A percentile compares a stretch with the other conserved stretches of the same genome.
phyloP scores from a whole-genome alignment of 1,140 invertebrate species.

The Phthorimaea operculella region DNA sequence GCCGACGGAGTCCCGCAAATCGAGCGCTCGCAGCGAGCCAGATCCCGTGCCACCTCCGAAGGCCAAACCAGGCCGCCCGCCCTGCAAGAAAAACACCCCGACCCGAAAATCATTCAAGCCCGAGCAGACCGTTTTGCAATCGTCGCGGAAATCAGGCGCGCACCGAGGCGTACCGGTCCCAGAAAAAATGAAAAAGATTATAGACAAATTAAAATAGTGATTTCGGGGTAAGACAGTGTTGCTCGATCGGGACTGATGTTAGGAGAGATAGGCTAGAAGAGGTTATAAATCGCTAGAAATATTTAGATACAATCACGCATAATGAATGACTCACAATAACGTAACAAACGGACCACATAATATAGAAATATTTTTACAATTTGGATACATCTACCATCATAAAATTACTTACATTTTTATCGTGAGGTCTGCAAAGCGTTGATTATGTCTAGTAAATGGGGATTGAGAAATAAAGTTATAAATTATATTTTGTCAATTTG shows the following conservation, averaged over 20 bases:
- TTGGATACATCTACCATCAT: constrained; percentile 33
- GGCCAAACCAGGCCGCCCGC: not conserved
- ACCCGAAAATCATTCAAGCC: not conserved
- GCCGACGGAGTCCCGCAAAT: constrained; percentile 15
- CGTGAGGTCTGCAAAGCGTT: constrained; percentile 32
- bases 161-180: constrained; percentile 37
- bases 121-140: constrained; percentile 3
- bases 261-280: constrained; percentile 13
- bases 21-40: constrained; percentile 14
- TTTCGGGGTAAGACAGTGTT: not conserved
- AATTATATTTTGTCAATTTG: constrained; percentile 62
- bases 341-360: constrained; percentile 59
- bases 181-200: constrained; percentile 43
- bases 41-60: no score
- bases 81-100: not conserved
- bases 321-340: constrained; percentile 45
- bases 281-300: constrained; percentile 30
- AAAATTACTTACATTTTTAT: constrained; percentile 18
- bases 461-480: constrained; percentile 36
- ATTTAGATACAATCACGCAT: constrained; percentile 32
- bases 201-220: constrained; percentile 27
- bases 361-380: constrained; percentile 58
- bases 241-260: constrained; percentile 10
- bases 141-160: constrained; percentile 19
- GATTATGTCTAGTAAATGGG: constrained; percentile 45